Percentiles rank a stretch among this genome's conserved stretches.
These are phyloP conservation scores for Phyllostomus hastatus DNA, from an alignment of 2,113 vertebrate species.

Conservation along the genomic window DNA sequence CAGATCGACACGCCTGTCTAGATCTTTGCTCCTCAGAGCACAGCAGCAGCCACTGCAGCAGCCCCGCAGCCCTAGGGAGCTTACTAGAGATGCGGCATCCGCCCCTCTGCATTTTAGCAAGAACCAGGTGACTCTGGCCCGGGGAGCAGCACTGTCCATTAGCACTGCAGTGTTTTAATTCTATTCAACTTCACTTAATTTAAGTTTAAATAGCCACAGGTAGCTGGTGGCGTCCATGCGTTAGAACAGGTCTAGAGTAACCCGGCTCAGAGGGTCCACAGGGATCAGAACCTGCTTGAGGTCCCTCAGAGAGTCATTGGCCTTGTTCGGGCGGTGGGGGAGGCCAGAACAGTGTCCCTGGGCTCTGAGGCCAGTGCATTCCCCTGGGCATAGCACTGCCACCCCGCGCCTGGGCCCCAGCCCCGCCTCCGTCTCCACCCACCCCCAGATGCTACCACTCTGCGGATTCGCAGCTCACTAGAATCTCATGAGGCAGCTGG, in stretches of 20 bases:
- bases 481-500: not conserved
- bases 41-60: no score
- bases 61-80: not conserved
- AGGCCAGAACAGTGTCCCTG: not conserved
- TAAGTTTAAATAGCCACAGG: not conserved
- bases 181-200: not conserved
- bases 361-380: not conserved
- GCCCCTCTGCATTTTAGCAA: not conserved
- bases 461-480: not conserved
- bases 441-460: not conserved
- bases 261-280: not conserved
- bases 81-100: no score
- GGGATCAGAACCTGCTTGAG: not conserved
- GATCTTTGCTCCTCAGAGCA: not conserved
- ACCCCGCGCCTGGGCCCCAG: not conserved
- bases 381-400: not conserved
- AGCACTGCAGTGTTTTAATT: not conserved
- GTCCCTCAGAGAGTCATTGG: not conserved
- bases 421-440: not conserved
- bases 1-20: not conserved
- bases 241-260: not conserved
- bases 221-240: not conserved
- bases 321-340: not conserved
- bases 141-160: accelerated
- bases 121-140: not conserved